Base-by-base conservation (phyloP, 2,113 vertebrate species). In the Galbula dea region DNA sequence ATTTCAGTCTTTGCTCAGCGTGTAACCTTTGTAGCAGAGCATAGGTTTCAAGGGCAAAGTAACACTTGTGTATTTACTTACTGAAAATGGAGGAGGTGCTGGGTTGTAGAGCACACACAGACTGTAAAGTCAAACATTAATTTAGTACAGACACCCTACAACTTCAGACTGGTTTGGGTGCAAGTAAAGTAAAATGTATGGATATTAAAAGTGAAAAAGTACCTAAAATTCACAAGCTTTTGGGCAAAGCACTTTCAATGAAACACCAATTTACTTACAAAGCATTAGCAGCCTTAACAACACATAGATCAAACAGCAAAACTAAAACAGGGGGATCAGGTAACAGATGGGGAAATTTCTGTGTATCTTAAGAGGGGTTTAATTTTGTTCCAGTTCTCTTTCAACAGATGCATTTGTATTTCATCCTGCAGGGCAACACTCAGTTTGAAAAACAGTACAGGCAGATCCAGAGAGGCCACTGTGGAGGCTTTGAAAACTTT, bases 51-150 rank as follows among this genome's bases (percentile, higher is more conserved):
- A 97, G 97, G 96, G 94, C 96, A 97, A 67, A 17, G 67, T 97
- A 96, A 94, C 93, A 93, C 89, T 95, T 41, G 45, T 24, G 10
- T 98, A 95, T 98, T 98, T 98, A 94, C 96, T 95, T 69, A 97
- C 55, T 71, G 95, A 74, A 81, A 84, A 92, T 2, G 90, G 92
- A 96, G 96, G 96, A 94, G 83, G 95, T 79, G 92, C 94, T 15
- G 11, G 78, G 79, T 81, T 79, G 81, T 27, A 43, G 20, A 41
- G 83, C 83, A 63, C 48, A 63, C 48, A 89, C 63, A 55, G 75
- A 37, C 90, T 74, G 52, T 45, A 22, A 88, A 83, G 86, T 88
- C 90, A 93, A 79, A 94, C 30, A 52, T 96, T 75, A 73, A 81
- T 93, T 73, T 52, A 37, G 39, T 59, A 86, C 30, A 72, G 88